Evolutionary conservation across 2,113 vertebrate genomes (phyloP).

Genomic region (Eidolon helvum): DNA sequence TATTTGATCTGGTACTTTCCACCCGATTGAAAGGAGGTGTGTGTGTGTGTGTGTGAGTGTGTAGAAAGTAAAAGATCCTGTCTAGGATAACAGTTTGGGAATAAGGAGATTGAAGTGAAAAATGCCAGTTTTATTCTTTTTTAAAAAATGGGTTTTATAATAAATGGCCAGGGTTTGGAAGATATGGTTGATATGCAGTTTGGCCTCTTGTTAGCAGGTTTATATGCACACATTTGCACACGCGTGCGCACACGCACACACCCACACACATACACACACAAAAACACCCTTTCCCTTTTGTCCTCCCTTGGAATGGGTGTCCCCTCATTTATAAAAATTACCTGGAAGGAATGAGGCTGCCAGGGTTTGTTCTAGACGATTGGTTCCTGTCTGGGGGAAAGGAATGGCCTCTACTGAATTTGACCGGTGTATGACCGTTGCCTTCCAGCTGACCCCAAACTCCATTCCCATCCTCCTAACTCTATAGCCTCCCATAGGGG

Average conservation of each 20-base stretch:
- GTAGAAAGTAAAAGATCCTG: conserved; percentile 14
- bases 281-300: conserved; percentile 76
- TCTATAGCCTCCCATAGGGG: conserved; percentile 80
- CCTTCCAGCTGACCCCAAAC: conserved; percentile 93
- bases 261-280: neutral
- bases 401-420: conserved; percentile 94
- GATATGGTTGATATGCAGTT: neutral
- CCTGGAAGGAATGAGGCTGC: conserved; percentile 93
- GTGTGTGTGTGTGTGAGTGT: neutral
- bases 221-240: neutral
- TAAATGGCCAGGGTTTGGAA: neutral
- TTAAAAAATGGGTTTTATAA: conserved; percentile 9
- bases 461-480: conserved; percentile 85
- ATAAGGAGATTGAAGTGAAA: conserved; percentile 27
- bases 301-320: conserved; percentile 82
- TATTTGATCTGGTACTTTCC: conserved; percentile 51
- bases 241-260: neutral
- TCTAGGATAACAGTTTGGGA: neutral
- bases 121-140: conserved; percentile 13
- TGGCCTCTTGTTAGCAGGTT: neutral
- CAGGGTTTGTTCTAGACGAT: conserved; percentile 93
- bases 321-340: conserved; percentile 98
- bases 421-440: conserved; percentile 97
- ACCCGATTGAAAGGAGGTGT: conserved; percentile 23
- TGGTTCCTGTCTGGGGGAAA: conserved; percentile 90